phyloP scores from a whole-genome alignment of 2,113 vertebrate species.

The Crypturellus undulatus region DNA sequence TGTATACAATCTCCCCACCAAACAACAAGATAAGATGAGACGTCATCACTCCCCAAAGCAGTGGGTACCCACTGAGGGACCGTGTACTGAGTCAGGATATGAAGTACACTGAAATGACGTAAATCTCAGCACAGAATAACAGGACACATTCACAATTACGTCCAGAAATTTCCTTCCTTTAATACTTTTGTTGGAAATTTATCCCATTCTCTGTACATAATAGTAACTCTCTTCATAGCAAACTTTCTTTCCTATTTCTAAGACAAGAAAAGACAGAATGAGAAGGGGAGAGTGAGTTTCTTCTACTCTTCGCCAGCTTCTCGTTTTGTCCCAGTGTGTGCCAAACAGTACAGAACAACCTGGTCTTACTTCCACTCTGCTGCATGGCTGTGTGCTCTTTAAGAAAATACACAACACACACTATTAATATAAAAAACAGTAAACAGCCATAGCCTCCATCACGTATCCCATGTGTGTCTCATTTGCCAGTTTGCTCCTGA shows the following conservation, averaged over 20 bases:
- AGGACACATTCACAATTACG: background rate
- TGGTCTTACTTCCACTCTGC: background rate
- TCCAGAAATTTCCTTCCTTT: background rate
- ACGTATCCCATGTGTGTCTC: background rate
- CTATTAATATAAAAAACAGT: background rate
- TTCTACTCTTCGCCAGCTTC: background rate
- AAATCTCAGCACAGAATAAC: background rate
- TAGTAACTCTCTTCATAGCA: background rate
- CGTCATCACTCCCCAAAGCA: background rate
- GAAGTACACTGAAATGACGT: background rate
- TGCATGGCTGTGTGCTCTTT: background rate
- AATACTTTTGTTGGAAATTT: background rate
- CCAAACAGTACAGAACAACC: background rate
- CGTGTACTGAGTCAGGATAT: accelerated
- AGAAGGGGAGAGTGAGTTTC: background rate
- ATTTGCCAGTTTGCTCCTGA: background rate
- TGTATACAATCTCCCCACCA: background rate
- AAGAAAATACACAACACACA: background rate
- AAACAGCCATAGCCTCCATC: background rate
- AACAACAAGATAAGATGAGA: background rate
- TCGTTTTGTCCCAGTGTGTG: background rate
- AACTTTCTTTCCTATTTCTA: background rate
- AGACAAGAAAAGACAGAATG: background rate
- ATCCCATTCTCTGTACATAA: background rate
- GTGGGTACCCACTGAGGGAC: background rate